phyloP scores from a whole-genome alignment of 2,113 vertebrate genomes.

The Mellivora capensis region DNA sequence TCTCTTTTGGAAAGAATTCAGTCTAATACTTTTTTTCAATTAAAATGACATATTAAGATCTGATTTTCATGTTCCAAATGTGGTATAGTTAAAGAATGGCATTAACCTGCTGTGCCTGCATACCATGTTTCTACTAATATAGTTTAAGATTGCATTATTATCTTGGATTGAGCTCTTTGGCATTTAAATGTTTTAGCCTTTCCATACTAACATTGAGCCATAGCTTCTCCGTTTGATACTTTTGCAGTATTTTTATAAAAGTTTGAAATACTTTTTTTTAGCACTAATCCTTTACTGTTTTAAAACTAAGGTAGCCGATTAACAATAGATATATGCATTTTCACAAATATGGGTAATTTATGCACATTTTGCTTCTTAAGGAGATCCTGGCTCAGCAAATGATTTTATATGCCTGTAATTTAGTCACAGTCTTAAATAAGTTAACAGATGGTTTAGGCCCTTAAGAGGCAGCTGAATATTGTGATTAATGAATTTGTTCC shows the following conservation, averaged over 20 bases:
- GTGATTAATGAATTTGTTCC: neutral
- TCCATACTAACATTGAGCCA: neutral
- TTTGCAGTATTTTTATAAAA: neutral
- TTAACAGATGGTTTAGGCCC: neutral
- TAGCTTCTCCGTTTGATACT: neutral
- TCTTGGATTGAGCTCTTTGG: neutral
- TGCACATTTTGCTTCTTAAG: constrained; percentile 6
- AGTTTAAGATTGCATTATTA: neutral
- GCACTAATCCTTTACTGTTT: constrained; percentile 19
- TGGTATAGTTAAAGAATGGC: neutral
- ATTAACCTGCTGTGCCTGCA: neutral
- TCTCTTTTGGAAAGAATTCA: neutral
- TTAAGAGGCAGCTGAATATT: neutral
- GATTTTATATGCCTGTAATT: neutral
- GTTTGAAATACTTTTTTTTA: constrained; percentile 24
- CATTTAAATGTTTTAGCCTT: neutral
- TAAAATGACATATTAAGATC: neutral
- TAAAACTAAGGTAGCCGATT: neutral
- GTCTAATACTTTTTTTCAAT: neutral
- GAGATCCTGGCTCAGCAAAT: neutral
- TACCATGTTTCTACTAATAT: neutral
- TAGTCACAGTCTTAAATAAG: neutral
- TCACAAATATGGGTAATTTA: neutral
- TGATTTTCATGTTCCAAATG: neutral
- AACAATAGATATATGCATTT: constrained; percentile 1